These are phyloP conservation scores for Rhincodon typus DNA, from an alignment of 2,797 vertebrate genomes.

Conservation along the genomic window DNA sequence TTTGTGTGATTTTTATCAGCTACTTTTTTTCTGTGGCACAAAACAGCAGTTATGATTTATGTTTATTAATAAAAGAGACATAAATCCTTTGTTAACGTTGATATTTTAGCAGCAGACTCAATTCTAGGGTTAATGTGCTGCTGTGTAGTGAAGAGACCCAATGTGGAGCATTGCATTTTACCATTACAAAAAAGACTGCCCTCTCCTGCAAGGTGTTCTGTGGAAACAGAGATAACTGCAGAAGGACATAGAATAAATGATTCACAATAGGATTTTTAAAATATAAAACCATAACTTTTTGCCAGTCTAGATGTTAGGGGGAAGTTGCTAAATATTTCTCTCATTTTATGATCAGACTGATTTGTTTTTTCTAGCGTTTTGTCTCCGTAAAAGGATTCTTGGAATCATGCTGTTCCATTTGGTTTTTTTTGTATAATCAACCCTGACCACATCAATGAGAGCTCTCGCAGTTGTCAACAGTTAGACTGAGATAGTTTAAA, in stretches of 20 bases:
- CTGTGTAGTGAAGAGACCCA: background rate
- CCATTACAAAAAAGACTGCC: background rate
- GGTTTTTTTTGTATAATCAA: background rate
- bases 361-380: background rate
- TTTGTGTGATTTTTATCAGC: background rate
- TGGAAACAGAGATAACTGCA: background rate
- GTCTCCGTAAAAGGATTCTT: background rate
- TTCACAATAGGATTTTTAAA: background rate
- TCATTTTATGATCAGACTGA: too few species aligned
- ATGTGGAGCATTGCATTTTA: background rate
- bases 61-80: background rate
- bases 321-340: background rate
- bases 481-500: background rate
- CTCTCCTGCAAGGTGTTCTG: background rate
- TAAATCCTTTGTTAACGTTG: background rate
- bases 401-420: background rate
- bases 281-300: background rate
- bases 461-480: background rate
- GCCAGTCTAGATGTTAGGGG: background rate
- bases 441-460: background rate
- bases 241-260: background rate
- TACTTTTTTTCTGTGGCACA: background rate
- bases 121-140: background rate
- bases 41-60: background rate
- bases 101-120: background rate